Percentiles rank a stretch among this genome's conserved stretches.
Conservation (phyloP, 2,888 invertebrate genomes). For the Corythucha ciliata region DNA sequence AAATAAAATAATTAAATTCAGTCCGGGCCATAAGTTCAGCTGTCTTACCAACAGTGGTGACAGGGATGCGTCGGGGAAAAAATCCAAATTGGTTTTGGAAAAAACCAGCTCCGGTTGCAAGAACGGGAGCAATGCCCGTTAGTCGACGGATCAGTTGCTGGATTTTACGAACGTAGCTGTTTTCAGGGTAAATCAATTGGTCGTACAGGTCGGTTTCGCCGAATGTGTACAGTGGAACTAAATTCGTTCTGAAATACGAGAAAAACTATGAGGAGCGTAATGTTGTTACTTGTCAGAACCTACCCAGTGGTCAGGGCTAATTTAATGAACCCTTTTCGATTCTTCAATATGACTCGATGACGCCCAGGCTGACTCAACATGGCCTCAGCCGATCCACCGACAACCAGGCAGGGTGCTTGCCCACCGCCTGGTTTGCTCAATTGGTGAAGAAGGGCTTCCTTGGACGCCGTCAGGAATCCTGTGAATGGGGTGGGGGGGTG, state of each 20-base stretch:
- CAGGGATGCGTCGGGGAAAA: conserved; percentile 67
- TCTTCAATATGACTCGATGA: conserved; percentile 62
- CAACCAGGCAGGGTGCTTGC: conserved; percentile 60
- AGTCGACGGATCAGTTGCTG: conserved; percentile 59
- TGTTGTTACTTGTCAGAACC: conserved; percentile 37
- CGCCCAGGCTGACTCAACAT: conserved; percentile 68
- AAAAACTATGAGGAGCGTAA: not conserved
- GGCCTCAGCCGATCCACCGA: conserved; percentile 85
- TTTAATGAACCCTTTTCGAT: conserved; percentile 68
- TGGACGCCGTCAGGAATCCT: conserved; percentile 51
- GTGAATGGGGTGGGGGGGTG: too few species aligned
- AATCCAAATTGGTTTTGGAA: conserved; percentile 86
- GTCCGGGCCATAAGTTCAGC: not conserved
- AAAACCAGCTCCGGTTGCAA: conserved; percentile 72
- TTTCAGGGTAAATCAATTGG: conserved; percentile 62
- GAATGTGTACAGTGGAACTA: conserved; percentile 84
- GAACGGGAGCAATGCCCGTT: conserved; percentile 64
- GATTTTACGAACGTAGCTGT: conserved; percentile 54
- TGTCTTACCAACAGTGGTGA: conserved; percentile 76
- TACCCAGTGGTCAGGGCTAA: conserved; percentile 66
- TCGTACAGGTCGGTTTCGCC: conserved; percentile 81
- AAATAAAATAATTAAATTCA: not conserved
- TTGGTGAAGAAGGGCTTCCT: conserved; percentile 55
- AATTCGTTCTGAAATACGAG: conserved; percentile 59
- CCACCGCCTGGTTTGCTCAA: conserved; percentile 51